Percentiles rank a stretch among this genome's conserved stretches.
Evolutionary conservation across 2,113 vertebrate genomes (phyloP).

Genomic region (Uropsilus gracilis): DNA sequence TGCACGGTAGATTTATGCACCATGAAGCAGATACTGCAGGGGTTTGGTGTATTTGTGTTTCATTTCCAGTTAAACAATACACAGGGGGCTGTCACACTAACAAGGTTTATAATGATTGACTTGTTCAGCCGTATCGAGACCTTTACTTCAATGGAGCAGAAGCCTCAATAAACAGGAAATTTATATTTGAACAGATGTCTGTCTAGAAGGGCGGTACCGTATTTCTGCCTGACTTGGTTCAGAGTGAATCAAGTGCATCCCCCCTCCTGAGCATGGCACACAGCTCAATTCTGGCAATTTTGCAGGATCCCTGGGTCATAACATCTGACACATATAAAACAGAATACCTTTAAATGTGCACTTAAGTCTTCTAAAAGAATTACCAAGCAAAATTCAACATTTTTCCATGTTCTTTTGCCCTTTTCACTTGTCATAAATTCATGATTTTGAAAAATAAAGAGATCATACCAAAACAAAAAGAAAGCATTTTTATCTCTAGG

Average conservation of each 20-base stretch:
- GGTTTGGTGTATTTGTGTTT: constrained; percentile 85
- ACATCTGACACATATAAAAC: constrained; percentile 28
- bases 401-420: neutral
- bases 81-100: constrained; percentile 86
- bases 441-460: constrained; percentile 50
- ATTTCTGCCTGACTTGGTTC: constrained; percentile 70
- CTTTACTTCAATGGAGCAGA: constrained; percentile 82
- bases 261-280: neutral
- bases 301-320: constrained; percentile 39
- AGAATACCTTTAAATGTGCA: constrained; percentile 32
- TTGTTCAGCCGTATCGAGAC: constrained; percentile 84
- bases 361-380: neutral
- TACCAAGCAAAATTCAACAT: constrained; percentile 27
- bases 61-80: constrained; percentile 88
- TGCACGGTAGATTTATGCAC: constrained; percentile 82
- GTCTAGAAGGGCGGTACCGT: constrained; percentile 76
- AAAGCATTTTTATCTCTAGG: constrained; percentile 27
- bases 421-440: constrained; percentile 36
- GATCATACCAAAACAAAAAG: constrained; percentile 42
- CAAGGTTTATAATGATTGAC: constrained; percentile 90
- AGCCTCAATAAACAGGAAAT: constrained; percentile 86
- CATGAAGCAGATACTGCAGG: constrained; percentile 83
- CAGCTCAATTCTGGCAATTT: constrained; percentile 51
- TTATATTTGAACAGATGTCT: constrained; percentile 85
- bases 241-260: constrained; percentile 42